phyloP scores from a whole-genome alignment of 2,888 invertebrate genomes.

The Horisme vitalbata region DNA sequence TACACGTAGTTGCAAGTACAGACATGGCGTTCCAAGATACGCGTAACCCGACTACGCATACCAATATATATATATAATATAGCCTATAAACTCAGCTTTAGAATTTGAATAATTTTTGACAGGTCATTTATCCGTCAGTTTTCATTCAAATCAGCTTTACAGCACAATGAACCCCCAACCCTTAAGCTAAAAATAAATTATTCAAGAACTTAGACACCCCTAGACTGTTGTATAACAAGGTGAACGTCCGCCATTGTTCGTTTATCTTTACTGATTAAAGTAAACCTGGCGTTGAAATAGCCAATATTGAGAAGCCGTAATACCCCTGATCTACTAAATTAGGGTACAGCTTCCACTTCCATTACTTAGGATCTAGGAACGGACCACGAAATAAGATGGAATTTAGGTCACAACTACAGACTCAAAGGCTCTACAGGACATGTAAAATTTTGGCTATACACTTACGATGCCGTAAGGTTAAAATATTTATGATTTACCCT shows the following conservation, averaged over 20 bases:
- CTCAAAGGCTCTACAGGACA: too few relatives aligned
- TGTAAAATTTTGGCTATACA: too few relatives aligned
- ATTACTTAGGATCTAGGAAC: conserved; percentile 5
- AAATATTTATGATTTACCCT: too few relatives aligned
- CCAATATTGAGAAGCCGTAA: conserved; percentile 4
- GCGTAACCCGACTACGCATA: too few relatives aligned
- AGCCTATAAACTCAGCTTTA: too few relatives aligned
- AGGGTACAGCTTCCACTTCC: background rate
- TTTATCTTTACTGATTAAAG: conserved; percentile 10
- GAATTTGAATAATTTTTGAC: too few relatives aligned
- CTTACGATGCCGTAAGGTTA: too few relatives aligned
- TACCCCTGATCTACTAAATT: background rate
- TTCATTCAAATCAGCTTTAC: too few relatives aligned
- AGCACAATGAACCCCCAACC: background rate
- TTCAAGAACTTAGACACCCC: conserved; percentile 5
- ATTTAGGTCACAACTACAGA: background rate
- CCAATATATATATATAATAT: too few relatives aligned
- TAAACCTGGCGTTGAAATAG: conserved; percentile 2
- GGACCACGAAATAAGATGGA: background rate
- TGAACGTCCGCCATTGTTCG: conserved; percentile 7
- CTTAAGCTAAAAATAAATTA: conserved; percentile 7
- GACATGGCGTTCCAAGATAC: too few relatives aligned
- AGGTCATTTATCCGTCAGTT: too few relatives aligned
- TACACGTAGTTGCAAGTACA: too few relatives aligned
- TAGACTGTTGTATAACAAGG: background rate